Evolutionary conservation across 37 sponge, comb jelly and placozoan genomes (phyloP), one percentile per base, ranked within the genome.

Genomic region (Tethya wilhelma): DNA sequence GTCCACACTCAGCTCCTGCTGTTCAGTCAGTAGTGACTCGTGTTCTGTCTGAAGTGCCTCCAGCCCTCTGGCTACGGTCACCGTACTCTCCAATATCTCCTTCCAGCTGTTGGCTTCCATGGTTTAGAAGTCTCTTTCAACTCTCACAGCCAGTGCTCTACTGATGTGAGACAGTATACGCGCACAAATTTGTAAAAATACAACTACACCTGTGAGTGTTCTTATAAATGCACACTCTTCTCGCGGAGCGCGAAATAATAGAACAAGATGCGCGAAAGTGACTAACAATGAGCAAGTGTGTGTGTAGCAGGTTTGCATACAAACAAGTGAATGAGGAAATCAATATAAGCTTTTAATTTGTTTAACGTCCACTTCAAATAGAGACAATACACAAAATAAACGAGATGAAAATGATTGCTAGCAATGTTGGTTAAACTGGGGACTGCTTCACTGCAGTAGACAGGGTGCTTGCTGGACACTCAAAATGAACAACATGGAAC

Each of bases 401-500:
- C 5, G 6, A 59, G 7, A 59, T 29, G 7, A 6, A 67, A 31
- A 67, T 30, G 37, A 36, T 67, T 67, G 68, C 39, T 7, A 28
- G 11, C 8, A 17, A 12, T 14, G 34, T 4, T 69, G 45, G 2
- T 65, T 17, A 71, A 17, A 53, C 31, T 22, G 34, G 33, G 4
- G 74, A 74, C 38, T 56, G 74, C 34, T 56, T 74, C 58, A 42
- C 19, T 45, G 55, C 44, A 38, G 74, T 43, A 11, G 74, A 33
- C 26, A 72, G 73, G 14, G 73, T 60, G 39, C 85, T 84, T 23
- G 91, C 89, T 8, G 95, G 95, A 71, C 92, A 91, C 67, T 95
- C 95, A 63, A 95, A 88, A 69, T 95, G 92, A 44, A 91, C 92
- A 26, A 93, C 90, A 70, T 95, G 95, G 68, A 95, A 95, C 39